Percentiles rank a stretch among this genome's conserved stretches.
phyloP scores from a whole-genome alignment of 2,888 invertebrate species.

The Campoplex nolae region DNA sequence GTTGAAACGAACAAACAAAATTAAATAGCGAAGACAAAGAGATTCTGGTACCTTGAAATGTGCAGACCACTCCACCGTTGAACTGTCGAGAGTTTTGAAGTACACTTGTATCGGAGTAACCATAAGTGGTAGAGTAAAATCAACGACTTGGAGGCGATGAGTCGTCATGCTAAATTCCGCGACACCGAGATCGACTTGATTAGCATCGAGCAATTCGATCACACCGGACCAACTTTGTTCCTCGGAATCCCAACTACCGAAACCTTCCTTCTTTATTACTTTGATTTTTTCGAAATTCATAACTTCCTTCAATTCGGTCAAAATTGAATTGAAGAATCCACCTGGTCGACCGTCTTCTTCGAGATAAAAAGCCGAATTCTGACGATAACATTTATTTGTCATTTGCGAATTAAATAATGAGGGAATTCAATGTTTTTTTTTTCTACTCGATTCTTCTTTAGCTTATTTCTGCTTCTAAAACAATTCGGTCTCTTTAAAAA shows the following conservation, averaged over 20 bases:
- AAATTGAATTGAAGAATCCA: slow-evolving; percentile 73
- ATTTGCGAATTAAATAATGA: not conserved
- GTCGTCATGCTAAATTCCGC: slow-evolving; percentile 76
- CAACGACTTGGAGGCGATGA: slow-evolving; percentile 72
- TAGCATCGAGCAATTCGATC: slow-evolving; percentile 71
- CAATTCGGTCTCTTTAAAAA: not conserved
- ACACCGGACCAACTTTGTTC: slow-evolving; percentile 75
- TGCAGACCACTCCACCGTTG: slow-evolving; percentile 75
- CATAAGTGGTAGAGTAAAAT: slow-evolving; percentile 78
- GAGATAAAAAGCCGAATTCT: slow-evolving; percentile 63
- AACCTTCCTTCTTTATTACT: slow-evolving; percentile 51
- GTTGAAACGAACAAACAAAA: too few species aligned
- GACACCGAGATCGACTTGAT: slow-evolving; percentile 75
- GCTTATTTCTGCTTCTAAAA: not conserved
- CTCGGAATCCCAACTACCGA: slow-evolving; percentile 73
- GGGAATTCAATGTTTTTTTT: not conserved
- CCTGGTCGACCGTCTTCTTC: slow-evolving; percentile 63
- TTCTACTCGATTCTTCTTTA: not conserved
- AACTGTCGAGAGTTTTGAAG: slow-evolving; percentile 69
- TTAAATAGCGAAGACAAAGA: not conserved
- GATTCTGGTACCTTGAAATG: slow-evolving; percentile 75
- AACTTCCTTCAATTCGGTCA: slow-evolving; percentile 72
- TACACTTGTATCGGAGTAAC: slow-evolving; percentile 73
- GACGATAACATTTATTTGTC: not conserved
- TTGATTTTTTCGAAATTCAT: slow-evolving; percentile 75